Conservation (phyloP, 2,113 vertebrate species). For the Petaurus breviceps region DNA sequence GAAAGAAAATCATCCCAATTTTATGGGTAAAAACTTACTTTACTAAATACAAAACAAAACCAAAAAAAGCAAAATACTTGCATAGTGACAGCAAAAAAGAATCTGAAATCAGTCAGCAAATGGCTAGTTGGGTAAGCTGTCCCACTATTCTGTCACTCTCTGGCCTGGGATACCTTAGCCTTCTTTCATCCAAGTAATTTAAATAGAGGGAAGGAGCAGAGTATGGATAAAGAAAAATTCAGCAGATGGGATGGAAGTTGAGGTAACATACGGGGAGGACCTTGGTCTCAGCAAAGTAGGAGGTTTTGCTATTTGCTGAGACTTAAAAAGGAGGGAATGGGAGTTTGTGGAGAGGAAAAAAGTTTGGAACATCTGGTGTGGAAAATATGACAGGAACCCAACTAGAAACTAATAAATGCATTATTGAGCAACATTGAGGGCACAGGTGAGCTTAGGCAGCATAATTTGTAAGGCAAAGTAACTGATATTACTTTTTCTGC, state of each 20-base stretch:
- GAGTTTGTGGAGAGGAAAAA: neutral
- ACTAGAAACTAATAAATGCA: neutral
- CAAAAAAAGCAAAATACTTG: neutral
- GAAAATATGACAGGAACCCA: neutral
- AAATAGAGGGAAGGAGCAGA: neutral
- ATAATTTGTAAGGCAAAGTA: neutral
- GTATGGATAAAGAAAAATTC: neutral
- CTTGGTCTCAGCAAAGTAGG: neutral
- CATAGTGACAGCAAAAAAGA: neutral
- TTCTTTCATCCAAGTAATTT: neutral
- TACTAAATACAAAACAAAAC: neutral
- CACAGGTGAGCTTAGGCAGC: neutral
- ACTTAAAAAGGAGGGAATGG: neutral
- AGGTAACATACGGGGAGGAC: neutral
- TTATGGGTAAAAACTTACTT: neutral
- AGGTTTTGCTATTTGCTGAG: neutral
- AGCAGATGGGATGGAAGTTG: neutral
- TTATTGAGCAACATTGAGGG: neutral
- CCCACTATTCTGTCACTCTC: neutral
- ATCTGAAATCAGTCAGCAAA: neutral
- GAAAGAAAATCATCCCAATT: neutral
- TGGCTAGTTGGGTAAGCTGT: neutral
- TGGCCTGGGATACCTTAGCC: neutral
- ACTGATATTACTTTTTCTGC: neutral
- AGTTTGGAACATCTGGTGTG: neutral